These are phyloP conservation scores for Hydra vulgaris DNA, from an alignment of 30 jellyfish, hydroid and myxozoan species.

Conservation along the genomic window DNA sequence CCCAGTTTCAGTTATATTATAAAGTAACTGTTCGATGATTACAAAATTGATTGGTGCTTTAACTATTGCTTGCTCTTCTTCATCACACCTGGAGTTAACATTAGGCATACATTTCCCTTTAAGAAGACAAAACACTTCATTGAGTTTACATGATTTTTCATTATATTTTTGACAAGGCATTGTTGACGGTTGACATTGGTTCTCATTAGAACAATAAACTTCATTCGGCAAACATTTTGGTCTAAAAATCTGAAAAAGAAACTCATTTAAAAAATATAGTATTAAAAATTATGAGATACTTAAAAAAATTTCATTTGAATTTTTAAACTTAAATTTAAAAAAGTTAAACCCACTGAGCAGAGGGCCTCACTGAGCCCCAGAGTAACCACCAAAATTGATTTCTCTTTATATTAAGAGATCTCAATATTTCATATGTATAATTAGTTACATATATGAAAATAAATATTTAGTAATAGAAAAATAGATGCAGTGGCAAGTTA, in stretches of 20 bases:
- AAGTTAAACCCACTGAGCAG: too few species aligned
- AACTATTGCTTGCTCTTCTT: constrained; percentile 13
- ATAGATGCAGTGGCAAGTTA: too few species aligned
- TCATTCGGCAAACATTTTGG: constrained; percentile 51
- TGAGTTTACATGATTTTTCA: constrained; percentile 32
- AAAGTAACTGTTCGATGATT: constrained; percentile 33
- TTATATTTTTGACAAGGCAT: constrained; percentile 25
- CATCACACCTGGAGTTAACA: constrained; percentile 21
- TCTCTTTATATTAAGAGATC: too few species aligned
- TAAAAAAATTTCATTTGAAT: too few species aligned
- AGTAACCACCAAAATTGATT: too few species aligned
- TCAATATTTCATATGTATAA: too few species aligned
- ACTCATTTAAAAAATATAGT: too few species aligned
- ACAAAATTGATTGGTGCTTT: constrained; percentile 46
- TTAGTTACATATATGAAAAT: too few species aligned
- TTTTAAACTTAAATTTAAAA: too few species aligned
- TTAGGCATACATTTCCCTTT: constrained; percentile 60
- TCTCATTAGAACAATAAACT: constrained; percentile 42
- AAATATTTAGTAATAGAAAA: too few species aligned
- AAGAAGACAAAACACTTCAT: constrained; percentile 64
- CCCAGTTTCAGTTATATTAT: constrained; percentile 26
- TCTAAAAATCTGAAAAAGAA: constrained; percentile 51
- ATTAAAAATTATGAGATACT: not conserved
- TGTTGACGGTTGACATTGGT: constrained; percentile 38
- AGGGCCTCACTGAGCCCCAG: too few species aligned